A percentile compares a stretch with the other conserved stretches of the same genome.
Evolutionary conservation across 1,140 invertebrate genomes (phyloP).

Genomic region (Drosophila watanabei): DNA sequence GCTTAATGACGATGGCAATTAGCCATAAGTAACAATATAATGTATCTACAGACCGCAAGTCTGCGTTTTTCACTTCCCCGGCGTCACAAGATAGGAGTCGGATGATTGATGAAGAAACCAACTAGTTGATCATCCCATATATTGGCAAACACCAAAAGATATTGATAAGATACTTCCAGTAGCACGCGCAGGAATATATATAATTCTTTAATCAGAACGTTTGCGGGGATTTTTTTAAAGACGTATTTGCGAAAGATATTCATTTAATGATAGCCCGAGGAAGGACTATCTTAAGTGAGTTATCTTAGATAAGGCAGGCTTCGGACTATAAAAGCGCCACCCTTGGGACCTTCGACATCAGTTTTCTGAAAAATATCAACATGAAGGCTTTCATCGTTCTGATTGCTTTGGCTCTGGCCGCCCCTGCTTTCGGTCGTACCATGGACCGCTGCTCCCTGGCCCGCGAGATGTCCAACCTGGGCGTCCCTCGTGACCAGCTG

Average conservation of each 20-base stretch:
- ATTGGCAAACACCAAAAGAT: neutral
- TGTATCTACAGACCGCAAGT: conserved; percentile 1
- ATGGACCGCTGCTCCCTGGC: neutral
- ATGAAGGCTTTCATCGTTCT: neutral
- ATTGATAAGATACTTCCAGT: conserved; percentile 8
- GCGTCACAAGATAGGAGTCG: neutral
- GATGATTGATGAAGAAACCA: conserved; percentile 17
- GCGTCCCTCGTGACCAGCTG: too few species aligned
- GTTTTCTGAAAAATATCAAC: neutral
- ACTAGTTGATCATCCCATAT: neutral
- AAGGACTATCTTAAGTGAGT: neutral
- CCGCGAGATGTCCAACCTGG: neutral
- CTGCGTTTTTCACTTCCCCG: neutral
- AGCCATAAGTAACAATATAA: neutral
- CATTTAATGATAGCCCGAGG: neutral
- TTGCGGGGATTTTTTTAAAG: conserved; percentile 3
- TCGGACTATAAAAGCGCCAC: neutral
- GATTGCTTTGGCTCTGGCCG: neutral
- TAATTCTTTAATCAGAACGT: neutral
- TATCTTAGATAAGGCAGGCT: neutral
- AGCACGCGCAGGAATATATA: neutral
- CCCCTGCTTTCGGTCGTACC: neutral
- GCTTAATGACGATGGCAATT: conserved; percentile 9
- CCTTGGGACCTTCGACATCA: neutral
- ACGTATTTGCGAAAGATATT: neutral